Evolutionary conservation across 30 jellyfish, hydroid and myxozoan genomes (phyloP).

Genomic region (Sanderia malayensis): DNA sequence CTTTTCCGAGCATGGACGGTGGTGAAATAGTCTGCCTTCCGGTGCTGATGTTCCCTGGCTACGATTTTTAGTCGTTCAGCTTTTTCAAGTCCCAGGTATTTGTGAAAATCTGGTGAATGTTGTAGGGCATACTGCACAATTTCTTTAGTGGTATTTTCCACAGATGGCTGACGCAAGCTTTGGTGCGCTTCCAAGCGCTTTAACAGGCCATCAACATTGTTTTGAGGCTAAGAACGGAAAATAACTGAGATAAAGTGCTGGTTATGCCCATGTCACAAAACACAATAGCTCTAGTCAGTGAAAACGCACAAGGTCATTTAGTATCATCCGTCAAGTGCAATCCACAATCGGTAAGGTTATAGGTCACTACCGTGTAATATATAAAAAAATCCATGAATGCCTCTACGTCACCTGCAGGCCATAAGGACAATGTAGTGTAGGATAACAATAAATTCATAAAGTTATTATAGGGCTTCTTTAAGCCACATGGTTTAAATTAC

Average conservation of each 20-base stretch:
- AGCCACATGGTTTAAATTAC: slow-evolving; percentile 3
- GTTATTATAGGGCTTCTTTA: neutral
- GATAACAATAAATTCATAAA: no score
- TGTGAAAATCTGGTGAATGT: neutral
- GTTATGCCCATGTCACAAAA: no score
- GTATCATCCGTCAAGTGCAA: no score
- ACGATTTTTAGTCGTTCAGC: no score
- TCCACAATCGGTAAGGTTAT: no score
- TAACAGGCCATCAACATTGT: no score
- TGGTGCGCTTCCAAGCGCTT: neutral
- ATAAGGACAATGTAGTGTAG: no score
- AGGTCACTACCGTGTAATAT: neutral
- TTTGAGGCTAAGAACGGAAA: no score
- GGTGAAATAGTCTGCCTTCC: neutral
- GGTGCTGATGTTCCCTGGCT: neutral
- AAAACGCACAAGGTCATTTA: neutral
- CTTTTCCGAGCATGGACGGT: neutral
- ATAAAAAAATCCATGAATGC: neutral
- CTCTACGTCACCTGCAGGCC: neutral
- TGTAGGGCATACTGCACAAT: neutral
- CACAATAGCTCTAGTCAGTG: neutral
- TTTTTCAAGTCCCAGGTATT: neutral
- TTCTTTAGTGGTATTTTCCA: neutral
- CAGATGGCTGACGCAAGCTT: neutral
- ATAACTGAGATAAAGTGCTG: no score